These are phyloP conservation scores for Petrosia ficiformis DNA, from an alignment of 37 sponge, comb jelly and placozoan genomes.

Conservation along the genomic window DNA sequence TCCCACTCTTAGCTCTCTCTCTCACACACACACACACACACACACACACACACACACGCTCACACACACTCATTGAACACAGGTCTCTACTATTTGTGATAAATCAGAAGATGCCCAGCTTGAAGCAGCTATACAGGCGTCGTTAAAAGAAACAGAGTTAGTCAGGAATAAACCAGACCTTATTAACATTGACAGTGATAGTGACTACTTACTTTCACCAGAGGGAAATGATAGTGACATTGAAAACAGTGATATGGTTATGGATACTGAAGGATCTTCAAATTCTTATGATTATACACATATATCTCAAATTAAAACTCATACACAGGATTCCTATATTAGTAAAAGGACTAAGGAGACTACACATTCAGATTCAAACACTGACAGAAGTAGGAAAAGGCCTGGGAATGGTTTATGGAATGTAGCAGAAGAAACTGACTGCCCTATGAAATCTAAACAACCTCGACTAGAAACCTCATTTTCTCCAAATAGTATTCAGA, in stretches of 20 bases:
- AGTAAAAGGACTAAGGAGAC: too few relatives aligned
- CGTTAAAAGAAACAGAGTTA: slow-evolving; percentile 34
- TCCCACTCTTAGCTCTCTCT: slow-evolving; percentile 13
- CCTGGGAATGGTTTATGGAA: not conserved
- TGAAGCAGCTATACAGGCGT: slow-evolving; percentile 79
- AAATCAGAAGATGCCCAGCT: slow-evolving; percentile 71
- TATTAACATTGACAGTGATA: slow-evolving; percentile 28
- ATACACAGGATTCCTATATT: not conserved
- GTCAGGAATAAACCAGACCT: not conserved
- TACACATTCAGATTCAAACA: too few relatives aligned
- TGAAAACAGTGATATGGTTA: slow-evolving; percentile 3
- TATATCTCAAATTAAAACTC: not conserved
- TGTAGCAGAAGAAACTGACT: not conserved
- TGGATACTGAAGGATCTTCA: not conserved
- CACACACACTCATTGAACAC: slow-evolving; percentile 5
- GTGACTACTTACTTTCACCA: slow-evolving; percentile 15
- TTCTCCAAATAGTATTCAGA: not conserved
- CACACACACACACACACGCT: slow-evolving; percentile 37
- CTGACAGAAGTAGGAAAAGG: not conserved
- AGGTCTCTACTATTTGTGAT: slow-evolving; percentile 26
- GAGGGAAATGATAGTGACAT: slow-evolving; percentile 29
- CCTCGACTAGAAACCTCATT: not conserved
- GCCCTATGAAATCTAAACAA: too few relatives aligned
- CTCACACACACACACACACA: slow-evolving; percentile 41
- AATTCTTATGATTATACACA: not conserved